Evolutionary conservation across 2,888 invertebrate genomes (phyloP).

Genomic region (Phragmatobia fuliginosa): DNA sequence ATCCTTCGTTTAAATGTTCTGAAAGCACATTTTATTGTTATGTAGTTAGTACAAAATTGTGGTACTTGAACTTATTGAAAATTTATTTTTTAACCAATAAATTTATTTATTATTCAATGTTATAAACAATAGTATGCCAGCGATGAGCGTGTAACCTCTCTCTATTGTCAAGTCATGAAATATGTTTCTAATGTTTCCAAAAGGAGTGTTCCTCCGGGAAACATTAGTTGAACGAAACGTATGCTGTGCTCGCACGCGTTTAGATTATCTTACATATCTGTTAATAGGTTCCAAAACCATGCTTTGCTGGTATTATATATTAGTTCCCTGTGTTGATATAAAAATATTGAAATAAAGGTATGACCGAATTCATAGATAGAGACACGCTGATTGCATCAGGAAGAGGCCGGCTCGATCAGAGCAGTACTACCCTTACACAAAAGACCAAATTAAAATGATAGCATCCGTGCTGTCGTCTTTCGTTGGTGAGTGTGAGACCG

Average conservation of each 20-base stretch:
- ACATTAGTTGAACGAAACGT: conserved; percentile 25
- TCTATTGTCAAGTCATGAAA: conserved; percentile 22
- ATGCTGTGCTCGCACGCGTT: conserved; percentile 43
- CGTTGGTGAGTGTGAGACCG: no score
- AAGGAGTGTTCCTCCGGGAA: conserved; percentile 21
- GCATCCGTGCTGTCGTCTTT: no score
- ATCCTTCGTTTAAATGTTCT: conserved; percentile 46
- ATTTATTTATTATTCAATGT: conserved; percentile 38
- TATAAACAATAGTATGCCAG: not conserved
- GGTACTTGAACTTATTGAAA: conserved; percentile 49
- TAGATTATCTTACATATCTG: conserved; percentile 39
- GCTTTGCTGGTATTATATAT: conserved; percentile 5
- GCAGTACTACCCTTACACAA: no score
- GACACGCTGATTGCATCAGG: no score
- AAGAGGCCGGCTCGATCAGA: no score
- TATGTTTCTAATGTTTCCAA: conserved; percentile 17
- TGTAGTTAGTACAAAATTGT: conserved; percentile 49
- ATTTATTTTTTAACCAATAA: conserved; percentile 34
- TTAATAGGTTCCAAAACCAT: conserved; percentile 35
- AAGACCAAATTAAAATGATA: no score
- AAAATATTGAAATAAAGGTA: conserved; percentile 60
- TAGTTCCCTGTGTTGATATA: conserved; percentile 38
- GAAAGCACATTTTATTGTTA: conserved; percentile 52
- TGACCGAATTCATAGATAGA: no score
- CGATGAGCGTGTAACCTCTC: conserved; percentile 23